A percentile compares a stretch with the other conserved stretches of the same genome.
These are phyloP conservation scores for Seriola quinqueradiata DNA, from an alignment of 2,113 vertebrate species.

Conservation along the genomic window DNA sequence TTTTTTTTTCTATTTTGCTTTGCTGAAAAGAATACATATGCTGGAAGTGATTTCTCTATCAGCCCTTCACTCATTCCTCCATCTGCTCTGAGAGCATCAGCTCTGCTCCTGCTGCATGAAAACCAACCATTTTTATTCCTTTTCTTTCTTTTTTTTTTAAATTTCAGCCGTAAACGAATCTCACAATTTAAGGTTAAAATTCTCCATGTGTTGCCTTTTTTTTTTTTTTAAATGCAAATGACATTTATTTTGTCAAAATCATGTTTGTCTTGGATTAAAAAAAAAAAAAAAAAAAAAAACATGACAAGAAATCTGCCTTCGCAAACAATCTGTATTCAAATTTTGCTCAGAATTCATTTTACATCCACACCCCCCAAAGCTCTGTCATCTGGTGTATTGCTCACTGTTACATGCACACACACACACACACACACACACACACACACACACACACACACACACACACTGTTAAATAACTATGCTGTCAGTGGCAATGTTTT, in stretches of 20 bases:
- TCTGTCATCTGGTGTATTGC: conserved; percentile 28
- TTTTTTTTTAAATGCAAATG: conserved; percentile 1
- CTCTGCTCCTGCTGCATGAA: conserved; percentile 7
- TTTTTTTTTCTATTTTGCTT: not conserved
- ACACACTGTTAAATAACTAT: not conserved
- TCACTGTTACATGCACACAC: conserved; percentile 34
- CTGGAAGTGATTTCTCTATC: conserved; percentile 7
- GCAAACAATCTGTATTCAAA: conserved; percentile 51
- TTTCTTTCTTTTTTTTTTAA: not conserved
- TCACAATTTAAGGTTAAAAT: not conserved
- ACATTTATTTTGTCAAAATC: conserved; percentile 1
- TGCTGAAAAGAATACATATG: not conserved
- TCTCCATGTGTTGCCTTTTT: not conserved
- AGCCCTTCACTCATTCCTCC: conserved; percentile 25
- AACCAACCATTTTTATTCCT: not conserved
- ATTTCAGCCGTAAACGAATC: not conserved
- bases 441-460: conserved; percentile 10
- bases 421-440: conserved; percentile 9
- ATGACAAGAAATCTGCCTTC: conserved; percentile 17
- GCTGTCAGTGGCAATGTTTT: conserved; percentile 6
- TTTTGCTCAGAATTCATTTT: conserved; percentile 40
- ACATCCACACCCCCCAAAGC: conserved; percentile 8
- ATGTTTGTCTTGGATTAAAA: not conserved
- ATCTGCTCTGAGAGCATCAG: conserved; percentile 28
- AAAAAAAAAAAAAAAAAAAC: not conserved